These are phyloP conservation scores for Bicyclus anynana DNA, from an alignment of 1,140 invertebrate genomes.

Conservation along the genomic window DNA sequence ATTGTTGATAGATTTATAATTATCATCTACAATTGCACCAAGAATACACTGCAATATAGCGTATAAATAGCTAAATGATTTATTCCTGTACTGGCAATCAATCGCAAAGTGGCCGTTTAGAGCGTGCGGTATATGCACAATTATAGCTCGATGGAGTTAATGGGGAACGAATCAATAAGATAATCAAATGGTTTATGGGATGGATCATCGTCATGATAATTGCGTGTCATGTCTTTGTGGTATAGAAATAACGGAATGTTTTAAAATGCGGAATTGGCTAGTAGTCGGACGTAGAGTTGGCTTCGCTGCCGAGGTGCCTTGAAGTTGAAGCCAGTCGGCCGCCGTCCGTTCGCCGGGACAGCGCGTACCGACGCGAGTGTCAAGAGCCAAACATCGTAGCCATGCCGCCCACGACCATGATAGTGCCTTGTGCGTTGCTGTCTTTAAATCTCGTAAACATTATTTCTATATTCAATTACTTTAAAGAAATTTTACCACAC, in stretches of 20 bases:
- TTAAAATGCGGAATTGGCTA: conserved; percentile 73
- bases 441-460: conserved; percentile 44
- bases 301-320: conserved; percentile 19
- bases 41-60: neutral
- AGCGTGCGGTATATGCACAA: neutral
- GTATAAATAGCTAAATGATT: neutral
- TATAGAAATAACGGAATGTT: conserved; percentile 66
- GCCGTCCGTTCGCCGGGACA: conserved; percentile 61
- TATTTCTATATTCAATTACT: conserved; percentile 28
- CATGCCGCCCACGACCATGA: conserved; percentile 73
- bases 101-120: neutral
- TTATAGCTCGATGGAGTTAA: neutral
- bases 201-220: conserved; percentile 39
- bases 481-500: neutral
- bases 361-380: conserved; percentile 51
- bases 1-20: too few relatives aligned
- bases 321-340: conserved; percentile 55
- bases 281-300: conserved; percentile 51
- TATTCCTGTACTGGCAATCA: neutral
- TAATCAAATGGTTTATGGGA: conserved; percentile 29
- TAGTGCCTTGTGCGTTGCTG: conserved; percentile 62
- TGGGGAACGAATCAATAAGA: conserved; percentile 29
- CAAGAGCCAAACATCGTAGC: conserved; percentile 36
- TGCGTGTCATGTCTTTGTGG: conserved; percentile 45
- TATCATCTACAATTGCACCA: too few relatives aligned